Evolutionary conservation across 2,113 vertebrate species (phyloP).

Genomic region (Cyphomyrus plagiostoma): DNA sequence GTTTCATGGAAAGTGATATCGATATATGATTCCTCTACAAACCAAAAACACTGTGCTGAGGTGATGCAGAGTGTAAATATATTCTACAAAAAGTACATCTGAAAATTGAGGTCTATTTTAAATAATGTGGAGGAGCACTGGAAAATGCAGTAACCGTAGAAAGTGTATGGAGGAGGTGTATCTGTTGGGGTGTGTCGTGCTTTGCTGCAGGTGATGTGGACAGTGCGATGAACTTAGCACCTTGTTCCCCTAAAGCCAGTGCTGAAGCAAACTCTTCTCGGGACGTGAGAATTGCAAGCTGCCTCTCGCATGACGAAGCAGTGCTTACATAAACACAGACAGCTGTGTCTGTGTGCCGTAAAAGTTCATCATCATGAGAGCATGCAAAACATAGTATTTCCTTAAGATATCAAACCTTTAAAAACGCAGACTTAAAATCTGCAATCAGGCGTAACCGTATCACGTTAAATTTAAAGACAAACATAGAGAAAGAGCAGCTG

Average conservation of each 20-base stretch:
- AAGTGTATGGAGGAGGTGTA: not conserved
- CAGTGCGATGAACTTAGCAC: not conserved
- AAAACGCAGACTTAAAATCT: not conserved
- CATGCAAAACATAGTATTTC: not conserved
- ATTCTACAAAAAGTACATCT: not conserved
- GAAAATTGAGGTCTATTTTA: not conserved
- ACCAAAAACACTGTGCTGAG: not conserved
- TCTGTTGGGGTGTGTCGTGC: not conserved
- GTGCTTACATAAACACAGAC: not conserved
- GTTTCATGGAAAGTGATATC: not conserved
- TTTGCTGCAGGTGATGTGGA: not conserved
- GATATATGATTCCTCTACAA: not conserved
- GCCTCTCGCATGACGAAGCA: not conserved
- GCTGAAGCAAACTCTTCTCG: not conserved
- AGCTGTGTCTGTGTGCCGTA: not conserved
- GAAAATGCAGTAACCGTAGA: not conserved
- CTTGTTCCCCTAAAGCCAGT: not conserved
- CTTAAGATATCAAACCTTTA: not conserved
- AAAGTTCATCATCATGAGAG: not conserved
- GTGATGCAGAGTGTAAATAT: not conserved
- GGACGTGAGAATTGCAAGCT: not conserved
- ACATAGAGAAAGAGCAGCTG: not conserved
- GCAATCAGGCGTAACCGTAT: not conserved
- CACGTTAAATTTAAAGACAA: not conserved
- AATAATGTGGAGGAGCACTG: not conserved